phyloP scores from a whole-genome alignment of 1,140 invertebrate species.

The Pseudomyrmex concolor region DNA sequence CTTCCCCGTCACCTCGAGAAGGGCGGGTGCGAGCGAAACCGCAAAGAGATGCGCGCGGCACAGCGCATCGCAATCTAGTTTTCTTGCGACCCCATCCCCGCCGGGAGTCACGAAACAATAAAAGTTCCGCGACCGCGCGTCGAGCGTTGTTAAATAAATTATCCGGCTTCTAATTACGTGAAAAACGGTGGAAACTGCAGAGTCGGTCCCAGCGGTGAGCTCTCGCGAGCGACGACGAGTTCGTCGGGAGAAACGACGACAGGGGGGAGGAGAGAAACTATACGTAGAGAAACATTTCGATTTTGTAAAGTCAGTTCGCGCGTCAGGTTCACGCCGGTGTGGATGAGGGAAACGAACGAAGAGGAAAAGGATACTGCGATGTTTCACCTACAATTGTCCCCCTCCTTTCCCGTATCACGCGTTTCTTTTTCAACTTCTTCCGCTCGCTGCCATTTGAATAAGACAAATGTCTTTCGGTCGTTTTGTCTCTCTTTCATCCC shows the following conservation, averaged over 20 bases:
- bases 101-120: slow-evolving; percentile 72
- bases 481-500: background rate
- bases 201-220: slow-evolving; percentile 70
- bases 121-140: slow-evolving; percentile 75
- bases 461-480: slow-evolving; percentile 69
- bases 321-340: no score
- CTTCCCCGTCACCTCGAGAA: background rate
- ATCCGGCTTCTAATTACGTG: slow-evolving; percentile 79
- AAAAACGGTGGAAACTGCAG: slow-evolving; percentile 76
- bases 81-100: slow-evolving; percentile 52
- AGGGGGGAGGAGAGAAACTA: slow-evolving; percentile 33
- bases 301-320: background rate
- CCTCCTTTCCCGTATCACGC: background rate
- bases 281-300: background rate
- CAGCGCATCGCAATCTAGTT: slow-evolving; percentile 59
- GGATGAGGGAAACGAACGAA: slow-evolving; percentile 16
- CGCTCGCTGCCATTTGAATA: slow-evolving; percentile 72
- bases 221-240: slow-evolving; percentile 64
- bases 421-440: slow-evolving; percentile 51
- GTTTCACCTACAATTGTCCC: slow-evolving; percentile 45
- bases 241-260: slow-evolving; percentile 36
- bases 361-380: slow-evolving; percentile 12
- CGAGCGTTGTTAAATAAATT: slow-evolving; percentile 80
- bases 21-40: slow-evolving; percentile 10
- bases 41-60: slow-evolving; percentile 23